Evolutionary conservation across 2,797 vertebrate species (phyloP), one percentile per base, ranked within the genome.

Genomic region (Tolypeutes matacus): DNA sequence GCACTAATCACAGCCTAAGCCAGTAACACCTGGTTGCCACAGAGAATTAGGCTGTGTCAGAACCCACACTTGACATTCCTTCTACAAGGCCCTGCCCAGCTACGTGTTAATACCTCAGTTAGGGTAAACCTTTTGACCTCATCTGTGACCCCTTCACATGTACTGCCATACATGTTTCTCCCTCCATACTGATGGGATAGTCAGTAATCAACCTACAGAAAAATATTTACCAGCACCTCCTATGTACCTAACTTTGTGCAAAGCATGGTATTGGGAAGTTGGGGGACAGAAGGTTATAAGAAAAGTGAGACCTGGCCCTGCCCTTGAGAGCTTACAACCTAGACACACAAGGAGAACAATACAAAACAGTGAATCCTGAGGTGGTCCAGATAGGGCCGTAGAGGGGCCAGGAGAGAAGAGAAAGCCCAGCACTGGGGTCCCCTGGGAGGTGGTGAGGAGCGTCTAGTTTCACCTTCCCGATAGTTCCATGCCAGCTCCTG

Each of bases 21-120:
- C 85, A 69, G 76, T 56, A 95, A 84, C 85, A 95, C 92, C 91
- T 96, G 96, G 73, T 87, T 94, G 85, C 93, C 93, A 94, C 67
- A 90, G 94, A 95, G 87, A 77, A 83, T 72, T 78, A 69, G 46
- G 62, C 36, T 65, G 73, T 95, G 84, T 92, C 81, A 89, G 96
- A 96, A n/a, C 51, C 67, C 51, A 75, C 84, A 53, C 67, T 89
- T 94, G 77, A 67, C 89, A 73, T 93, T 95, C 53, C 39, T 94
- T 89, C 77, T 36, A 5, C 25, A n/a, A 73, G 69, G 89, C 89
- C 60, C 72, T 72, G 76, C 23, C 86, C 46, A 51, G 56, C 2
- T 34, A 58, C 31, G 15, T 89, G 67, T 75, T 87, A 86, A 84
- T 60, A 58, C 17, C n/a, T 91, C 51, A 77, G 39, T 51, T 69